Evolutionary conservation across 2,888 invertebrate genomes (phyloP).

Genomic region (Arge pagana): DNA sequence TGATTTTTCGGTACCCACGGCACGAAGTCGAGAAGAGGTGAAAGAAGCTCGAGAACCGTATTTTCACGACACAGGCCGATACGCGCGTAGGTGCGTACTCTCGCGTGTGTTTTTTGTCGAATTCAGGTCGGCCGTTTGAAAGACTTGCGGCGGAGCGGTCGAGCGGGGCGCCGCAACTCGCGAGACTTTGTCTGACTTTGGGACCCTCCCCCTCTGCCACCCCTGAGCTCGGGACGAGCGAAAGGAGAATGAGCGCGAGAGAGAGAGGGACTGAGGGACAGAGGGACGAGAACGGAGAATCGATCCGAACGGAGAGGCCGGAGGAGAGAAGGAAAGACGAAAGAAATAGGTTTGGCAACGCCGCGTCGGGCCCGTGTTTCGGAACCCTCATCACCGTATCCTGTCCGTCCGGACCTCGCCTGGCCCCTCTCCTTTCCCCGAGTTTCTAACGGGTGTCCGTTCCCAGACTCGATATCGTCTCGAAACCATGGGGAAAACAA

Average conservation of each 20-base stretch:
- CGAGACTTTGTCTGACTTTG: too few species aligned
- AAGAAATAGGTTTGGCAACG: slow-evolving; percentile 26
- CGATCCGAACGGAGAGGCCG: not conserved
- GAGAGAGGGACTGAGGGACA: not conserved
- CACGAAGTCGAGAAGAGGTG: too few species aligned
- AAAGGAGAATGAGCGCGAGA: not conserved
- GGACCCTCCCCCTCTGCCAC: not conserved
- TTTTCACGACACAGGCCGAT: too few species aligned
- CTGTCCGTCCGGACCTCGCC: slow-evolving; percentile 23
- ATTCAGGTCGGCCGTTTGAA: slow-evolving; percentile 20
- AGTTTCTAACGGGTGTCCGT: slow-evolving; percentile 9
- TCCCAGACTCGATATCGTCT: too few species aligned
- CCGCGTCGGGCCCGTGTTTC: slow-evolving; percentile 21
- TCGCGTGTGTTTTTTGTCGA: too few species aligned
- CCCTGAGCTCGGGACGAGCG: not conserved
- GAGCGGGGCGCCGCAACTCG: not conserved
- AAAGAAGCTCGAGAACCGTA: too few species aligned
- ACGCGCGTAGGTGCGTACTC: too few species aligned
- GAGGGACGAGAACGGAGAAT: not conserved
- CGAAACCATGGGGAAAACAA: too few species aligned
- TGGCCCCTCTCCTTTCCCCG: slow-evolving; percentile 10
- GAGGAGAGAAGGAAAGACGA: slow-evolving; percentile 3
- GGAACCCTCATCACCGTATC: slow-evolving; percentile 26
- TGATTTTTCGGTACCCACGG: too few species aligned
- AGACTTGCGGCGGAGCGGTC: slow-evolving; percentile 12